phyloP scores from a whole-genome alignment of 2,888 invertebrate species.

The Aromia moschata region DNA sequence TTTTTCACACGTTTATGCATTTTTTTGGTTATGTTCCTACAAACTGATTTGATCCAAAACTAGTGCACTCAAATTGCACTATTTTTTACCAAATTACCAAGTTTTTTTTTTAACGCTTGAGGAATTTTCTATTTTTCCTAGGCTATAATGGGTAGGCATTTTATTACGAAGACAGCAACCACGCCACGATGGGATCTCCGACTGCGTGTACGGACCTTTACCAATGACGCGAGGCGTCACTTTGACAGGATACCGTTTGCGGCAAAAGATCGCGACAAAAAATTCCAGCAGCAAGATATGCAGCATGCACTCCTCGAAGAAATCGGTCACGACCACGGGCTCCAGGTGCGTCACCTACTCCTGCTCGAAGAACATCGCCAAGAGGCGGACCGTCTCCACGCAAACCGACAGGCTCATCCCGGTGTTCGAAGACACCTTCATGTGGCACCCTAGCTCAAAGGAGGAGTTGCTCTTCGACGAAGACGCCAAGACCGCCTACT shows the following conservation, averaged over 20 bases:
- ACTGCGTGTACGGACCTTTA: too few species aligned
- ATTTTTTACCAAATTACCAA: too few species aligned
- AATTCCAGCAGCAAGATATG: slow-evolving; percentile 19
- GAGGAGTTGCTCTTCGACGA: slow-evolving; percentile 25
- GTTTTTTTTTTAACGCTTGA: too few species aligned
- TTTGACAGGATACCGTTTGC: slow-evolving; percentile 10
- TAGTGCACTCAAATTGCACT: too few species aligned
- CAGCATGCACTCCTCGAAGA: slow-evolving; percentile 14
- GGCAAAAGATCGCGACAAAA: slow-evolving; percentile 1
- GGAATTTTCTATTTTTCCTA: too few species aligned
- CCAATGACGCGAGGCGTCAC: too few species aligned
- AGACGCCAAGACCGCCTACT: slow-evolving; percentile 26
- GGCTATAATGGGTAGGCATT: too few species aligned
- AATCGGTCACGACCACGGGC: slow-evolving; percentile 1
- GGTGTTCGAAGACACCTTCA: slow-evolving; percentile 6
- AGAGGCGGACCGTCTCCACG: slow-evolving; percentile 6
- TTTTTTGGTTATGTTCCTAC: too few species aligned
- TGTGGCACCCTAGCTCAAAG: slow-evolving; percentile 10
- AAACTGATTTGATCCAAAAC: too few species aligned
- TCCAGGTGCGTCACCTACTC: slow-evolving; percentile 6
- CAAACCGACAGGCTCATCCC: slow-evolving; percentile 6
- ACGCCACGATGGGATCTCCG: too few species aligned
- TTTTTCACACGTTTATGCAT: too few species aligned
- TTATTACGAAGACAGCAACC: too few species aligned
- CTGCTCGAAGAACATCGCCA: slow-evolving; percentile 5